A percentile compares a stretch with the other conserved stretches of the same genome.
Conservation (phyloP, 2,113 vertebrate genomes). For the Seriola rivoliana region DNA sequence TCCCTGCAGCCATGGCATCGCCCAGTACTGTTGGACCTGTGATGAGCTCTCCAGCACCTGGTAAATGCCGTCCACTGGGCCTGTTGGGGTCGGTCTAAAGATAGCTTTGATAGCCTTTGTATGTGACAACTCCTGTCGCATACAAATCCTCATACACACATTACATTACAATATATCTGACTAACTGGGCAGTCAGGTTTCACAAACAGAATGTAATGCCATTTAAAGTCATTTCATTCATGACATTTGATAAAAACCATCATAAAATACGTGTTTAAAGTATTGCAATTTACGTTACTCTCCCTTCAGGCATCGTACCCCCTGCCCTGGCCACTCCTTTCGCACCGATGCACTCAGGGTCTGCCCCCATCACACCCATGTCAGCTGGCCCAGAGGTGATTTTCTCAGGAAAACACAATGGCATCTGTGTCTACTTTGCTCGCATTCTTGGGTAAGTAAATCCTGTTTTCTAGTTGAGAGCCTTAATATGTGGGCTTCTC, state of each 20-base stretch:
- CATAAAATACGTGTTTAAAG: background rate
- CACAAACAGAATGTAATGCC: background rate
- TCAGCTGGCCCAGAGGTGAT: conserved; percentile 91
- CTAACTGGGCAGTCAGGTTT: background rate
- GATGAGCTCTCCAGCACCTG: conserved; percentile 88
- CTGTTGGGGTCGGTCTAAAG: too few relatives aligned
- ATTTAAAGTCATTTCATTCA: background rate
- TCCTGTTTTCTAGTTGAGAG: background rate
- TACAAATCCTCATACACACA: background rate
- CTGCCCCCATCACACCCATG: conserved; percentile 82
- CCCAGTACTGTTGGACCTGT: conserved; percentile 89
- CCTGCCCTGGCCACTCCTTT: conserved; percentile 86
- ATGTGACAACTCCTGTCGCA: too few relatives aligned
- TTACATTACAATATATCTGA: background rate
- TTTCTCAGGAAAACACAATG: conserved; percentile 97
- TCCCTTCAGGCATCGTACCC: conserved; percentile 83
- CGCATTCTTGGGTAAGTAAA: conserved; percentile 93
- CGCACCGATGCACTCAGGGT: conserved; percentile 68
- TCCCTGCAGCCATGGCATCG: conserved; percentile 87
- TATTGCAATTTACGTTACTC: background rate
- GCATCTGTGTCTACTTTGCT: conserved; percentile 95
- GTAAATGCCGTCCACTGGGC: conserved; percentile 40
- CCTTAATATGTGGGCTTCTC: background rate
- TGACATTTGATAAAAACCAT: background rate
- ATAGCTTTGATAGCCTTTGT: too few relatives aligned